Base-by-base conservation (phyloP, 2,797 vertebrate species). In the Rhynchotus rufescens region DNA sequence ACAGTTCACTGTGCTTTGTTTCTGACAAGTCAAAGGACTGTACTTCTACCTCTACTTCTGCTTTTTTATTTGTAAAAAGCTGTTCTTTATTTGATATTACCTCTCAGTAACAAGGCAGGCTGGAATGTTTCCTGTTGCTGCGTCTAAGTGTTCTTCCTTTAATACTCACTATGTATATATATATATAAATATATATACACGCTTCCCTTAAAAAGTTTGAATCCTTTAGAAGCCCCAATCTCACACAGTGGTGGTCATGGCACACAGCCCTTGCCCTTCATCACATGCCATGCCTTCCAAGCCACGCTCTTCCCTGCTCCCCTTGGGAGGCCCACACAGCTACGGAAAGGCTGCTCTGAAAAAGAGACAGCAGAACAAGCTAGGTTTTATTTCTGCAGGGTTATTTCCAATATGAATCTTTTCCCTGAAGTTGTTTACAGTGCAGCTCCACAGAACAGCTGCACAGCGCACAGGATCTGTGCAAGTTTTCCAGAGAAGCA, bases 221-320 rank as follows among this genome's bases (percentile, higher is more conserved):
- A 22, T 42, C 56, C 54, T 64, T 71, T 42, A 83, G 57, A 56
- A 90, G 79, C 26, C 4, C 8, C 71, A 32, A 32, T 34, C 45
- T 26, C 62, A 51, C 0, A 1, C 5, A 23, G 2, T 47, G 10
- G 12, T 19, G 4, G 23, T 21, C 16, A 1, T 3, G 38, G 65
- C 40, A 34, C 10, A 15, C 0, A 0, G 54, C 59, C 80, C 59
- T 47, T 68, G 40, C 5, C 56, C 17, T 67, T 86, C 74, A 14
- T 14, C 40, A 21, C 16, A 3, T 0, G 5, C 1, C 36, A 44
- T n/a, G 76, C 57, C 64, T 81, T 28, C 84, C 9, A 32, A 64
- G 12, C 0, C 17, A 21, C n/a, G 26, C 69, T 62, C 81, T 51
- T 62, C 47, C 4, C 23, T 32, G 78, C 42, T 80, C 71, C 4